Evolutionary conservation across 2,888 invertebrate genomes (phyloP).

Genomic region (Caenorhabditis drosophilae): DNA sequence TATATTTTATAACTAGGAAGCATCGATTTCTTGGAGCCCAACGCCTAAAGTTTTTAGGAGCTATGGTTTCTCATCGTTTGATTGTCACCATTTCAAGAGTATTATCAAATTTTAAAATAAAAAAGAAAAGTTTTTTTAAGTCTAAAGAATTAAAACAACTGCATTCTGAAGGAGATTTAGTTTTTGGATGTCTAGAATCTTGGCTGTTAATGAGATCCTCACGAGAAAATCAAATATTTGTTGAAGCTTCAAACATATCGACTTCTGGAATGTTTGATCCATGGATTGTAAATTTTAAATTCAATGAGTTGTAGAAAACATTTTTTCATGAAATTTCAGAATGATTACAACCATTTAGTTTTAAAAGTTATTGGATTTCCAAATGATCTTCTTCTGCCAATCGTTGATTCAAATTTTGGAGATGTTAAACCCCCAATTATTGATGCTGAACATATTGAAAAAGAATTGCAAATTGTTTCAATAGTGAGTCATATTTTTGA

Average conservation of each 20-base stretch:
- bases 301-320: too few species aligned
- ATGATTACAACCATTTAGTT: slow-evolving; percentile 83
- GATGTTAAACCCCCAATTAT: slow-evolving; percentile 79
- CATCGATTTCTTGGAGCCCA: slow-evolving; percentile 84
- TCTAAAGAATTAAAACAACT: slow-evolving; percentile 74
- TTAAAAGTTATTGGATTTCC: slow-evolving; percentile 80
- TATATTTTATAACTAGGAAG: slow-evolving; percentile 81
- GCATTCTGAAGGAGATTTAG: slow-evolving; percentile 79
- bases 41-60: slow-evolving; percentile 74
- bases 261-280: slow-evolving; percentile 93
- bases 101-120: slow-evolving; percentile 11
- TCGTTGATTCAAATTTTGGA: slow-evolving; percentile 43
- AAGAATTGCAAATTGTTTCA: slow-evolving; percentile 80
- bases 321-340: slow-evolving; percentile 62
- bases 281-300: slow-evolving; percentile 75
- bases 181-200: slow-evolving; percentile 81
- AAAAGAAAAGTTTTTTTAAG: slow-evolving; percentile 25
- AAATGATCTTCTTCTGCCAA: slow-evolving; percentile 77
- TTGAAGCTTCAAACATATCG: slow-evolving; percentile 88
- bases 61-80: slow-evolving; percentile 61
- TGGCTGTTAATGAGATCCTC: slow-evolving; percentile 84
- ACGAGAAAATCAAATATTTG: slow-evolving; percentile 73
- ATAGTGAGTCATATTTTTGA: too few species aligned
- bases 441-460: slow-evolving; percentile 78
- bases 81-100: slow-evolving; percentile 53